Evolutionary conservation across 2,888 invertebrate genomes (phyloP).

Genomic region (Ephialtes manifestator): DNA sequence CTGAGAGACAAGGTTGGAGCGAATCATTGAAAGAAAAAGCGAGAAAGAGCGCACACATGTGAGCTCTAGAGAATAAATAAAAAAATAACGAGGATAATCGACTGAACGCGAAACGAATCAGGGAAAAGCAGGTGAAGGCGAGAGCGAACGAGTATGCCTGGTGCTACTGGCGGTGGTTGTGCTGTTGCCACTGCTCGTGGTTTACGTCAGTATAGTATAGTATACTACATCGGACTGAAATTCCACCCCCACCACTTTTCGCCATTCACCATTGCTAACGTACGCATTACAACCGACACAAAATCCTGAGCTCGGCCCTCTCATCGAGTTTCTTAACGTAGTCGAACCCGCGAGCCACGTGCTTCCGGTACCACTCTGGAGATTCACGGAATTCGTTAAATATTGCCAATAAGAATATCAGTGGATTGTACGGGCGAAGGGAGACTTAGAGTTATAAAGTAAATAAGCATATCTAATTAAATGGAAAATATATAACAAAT

Average conservation of each 20-base stretch:
- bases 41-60: constrained; percentile 31
- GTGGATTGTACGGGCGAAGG: background rate
- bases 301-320: constrained; percentile 33
- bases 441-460: background rate
- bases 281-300: constrained; percentile 38
- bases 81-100: constrained; percentile 19
- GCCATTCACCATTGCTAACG: constrained; percentile 46
- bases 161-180: constrained; percentile 40
- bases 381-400: background rate
- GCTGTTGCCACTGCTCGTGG: constrained; percentile 43
- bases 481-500: background rate
- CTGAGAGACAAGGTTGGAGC: constrained; percentile 24
- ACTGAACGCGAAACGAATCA: constrained; percentile 45
- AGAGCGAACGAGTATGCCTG: constrained; percentile 48
- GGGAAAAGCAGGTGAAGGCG: constrained; percentile 70
- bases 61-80: background rate
- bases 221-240: constrained; percentile 33
- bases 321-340: constrained; percentile 31
- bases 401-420: background rate
- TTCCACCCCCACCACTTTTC: constrained; percentile 46
- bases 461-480: background rate
- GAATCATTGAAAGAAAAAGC: constrained; percentile 29
- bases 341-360: constrained; percentile 66
- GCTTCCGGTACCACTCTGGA: constrained; percentile 52
- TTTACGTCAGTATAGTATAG: constrained; percentile 43